These are phyloP conservation scores for Chelonus formosanus DNA, from an alignment of 2,888 invertebrate genomes.

Conservation along the genomic window DNA sequence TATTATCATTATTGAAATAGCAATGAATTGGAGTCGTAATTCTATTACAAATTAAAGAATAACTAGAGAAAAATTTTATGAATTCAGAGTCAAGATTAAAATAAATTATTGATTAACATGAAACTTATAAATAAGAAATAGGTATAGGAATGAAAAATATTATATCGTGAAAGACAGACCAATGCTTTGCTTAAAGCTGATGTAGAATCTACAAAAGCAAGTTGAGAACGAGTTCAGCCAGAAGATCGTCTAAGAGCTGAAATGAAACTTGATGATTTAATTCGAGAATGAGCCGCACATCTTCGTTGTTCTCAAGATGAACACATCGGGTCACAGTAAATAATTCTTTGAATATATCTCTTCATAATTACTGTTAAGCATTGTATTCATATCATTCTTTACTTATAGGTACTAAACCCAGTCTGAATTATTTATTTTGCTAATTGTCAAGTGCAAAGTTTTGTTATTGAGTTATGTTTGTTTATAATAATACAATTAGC, in stretches of 20 bases:
- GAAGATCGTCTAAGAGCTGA: conserved; percentile 81
- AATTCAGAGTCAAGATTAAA: conserved; percentile 75
- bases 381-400: too few species aligned
- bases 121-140: conserved; percentile 86
- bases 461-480: too few species aligned
- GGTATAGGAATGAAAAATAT: conserved; percentile 82
- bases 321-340: conserved; percentile 64
- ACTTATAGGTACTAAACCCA: conserved; percentile 53
- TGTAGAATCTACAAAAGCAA: conserved; percentile 88
- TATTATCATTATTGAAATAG: too few species aligned
- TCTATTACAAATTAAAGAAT: too few species aligned
- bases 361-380: neutral
- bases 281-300: conserved; percentile 80
- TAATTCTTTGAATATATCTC: too few species aligned
- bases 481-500: too few species aligned
- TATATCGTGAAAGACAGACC: conserved; percentile 80
- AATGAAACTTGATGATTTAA: conserved; percentile 79
- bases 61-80: conserved; percentile 68
- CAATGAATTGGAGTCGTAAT: too few species aligned
- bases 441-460: too few species aligned
- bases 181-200: conserved; percentile 83
- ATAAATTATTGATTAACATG: conserved; percentile 81
- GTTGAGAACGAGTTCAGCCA: conserved; percentile 84
- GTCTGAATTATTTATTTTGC: too few species aligned
- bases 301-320: conserved; percentile 83